Base-by-base conservation (phyloP, 1,140 invertebrate genomes). In the Nylanderia fulva region DNA sequence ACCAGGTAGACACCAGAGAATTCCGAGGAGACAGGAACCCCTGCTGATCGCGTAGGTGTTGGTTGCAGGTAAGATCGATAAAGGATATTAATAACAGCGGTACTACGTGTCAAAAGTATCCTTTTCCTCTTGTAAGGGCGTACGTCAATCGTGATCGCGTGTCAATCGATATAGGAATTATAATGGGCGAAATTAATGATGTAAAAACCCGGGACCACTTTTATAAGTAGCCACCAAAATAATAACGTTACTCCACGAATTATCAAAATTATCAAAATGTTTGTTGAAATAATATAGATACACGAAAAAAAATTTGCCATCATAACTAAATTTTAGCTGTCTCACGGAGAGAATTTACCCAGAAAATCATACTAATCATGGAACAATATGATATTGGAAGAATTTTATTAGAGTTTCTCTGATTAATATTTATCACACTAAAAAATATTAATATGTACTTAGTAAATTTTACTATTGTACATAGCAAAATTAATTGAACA, bases 41-140 rank as follows among this genome's bases (percentile, higher is more conserved):
- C 88, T n/a, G 91, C 90, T 91, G 93, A 84, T 89, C 77, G 84
- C 85, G 92, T 93, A 92, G 93, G 91, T 91, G 93, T 93, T 88
- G 86, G 85, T 86, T 84, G 80, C 84, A 77, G 74, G 83, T 58
- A 85, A 87, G 84, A 68, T 85, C 63, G 77, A 39, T 71, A 85
- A 85, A 88, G 85, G 85, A 91, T 92, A 93, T 92, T 92, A 92
- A 92, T 92, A 89, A 87, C 88, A 84, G 64, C 64, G 84, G 64
- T 87, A 64, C 52, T 68, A 71, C 87, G 75, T 80, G 90, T 90
- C 89, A 84, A 85, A 86, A 86, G 66, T 88, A 86, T 85, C 66
- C 60, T 45, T 68, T 39, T 4, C 39, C 54, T 21, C 33, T 68
- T 39, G 54, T 45, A 45, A 75, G 68, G 74, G 87, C 21, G 84